These are phyloP conservation scores for Protosalanx chinensis DNA, from an alignment of 2,797 vertebrate genomes.

Conservation along the genomic window DNA sequence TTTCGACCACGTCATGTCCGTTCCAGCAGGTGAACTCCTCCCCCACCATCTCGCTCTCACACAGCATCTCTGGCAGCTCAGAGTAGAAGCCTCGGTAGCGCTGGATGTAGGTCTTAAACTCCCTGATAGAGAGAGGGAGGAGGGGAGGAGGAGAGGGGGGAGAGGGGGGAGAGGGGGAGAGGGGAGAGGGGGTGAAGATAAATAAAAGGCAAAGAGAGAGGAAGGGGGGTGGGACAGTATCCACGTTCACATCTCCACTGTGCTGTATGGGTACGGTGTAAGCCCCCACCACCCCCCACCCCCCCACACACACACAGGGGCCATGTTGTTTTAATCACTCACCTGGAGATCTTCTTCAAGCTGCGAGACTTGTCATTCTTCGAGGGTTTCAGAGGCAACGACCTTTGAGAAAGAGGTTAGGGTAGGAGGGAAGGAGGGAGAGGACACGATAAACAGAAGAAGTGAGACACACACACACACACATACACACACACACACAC, in stretches of 20 bases:
- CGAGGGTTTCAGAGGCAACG: constrained; percentile 84
- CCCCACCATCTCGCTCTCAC: constrained; percentile 81
- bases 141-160: constrained; percentile 14
- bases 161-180: neutral
- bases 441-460: neutral
- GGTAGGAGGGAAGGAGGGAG: neutral
- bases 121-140: constrained; percentile 62
- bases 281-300: too few relatives aligned
- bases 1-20: constrained; percentile 84
- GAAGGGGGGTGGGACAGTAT: neutral
- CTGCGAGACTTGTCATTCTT: constrained; percentile 85
- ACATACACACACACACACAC: neutral
- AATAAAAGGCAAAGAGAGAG: too few relatives aligned
- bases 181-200: too few relatives aligned
- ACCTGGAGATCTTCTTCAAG: constrained; percentile 89
- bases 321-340: constrained; percentile 23
- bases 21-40: constrained; percentile 89
- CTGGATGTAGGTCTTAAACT: constrained; percentile 85
- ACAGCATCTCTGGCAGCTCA: constrained; percentile 81
- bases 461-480: neutral
- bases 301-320: neutral
- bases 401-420: constrained; percentile 59
- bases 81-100: constrained; percentile 82
- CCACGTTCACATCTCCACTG: too few relatives aligned
- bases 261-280: too few relatives aligned